Evolutionary conservation across 2,113 vertebrate species (phyloP).

Genomic region (Puffinus mauretanicus): DNA sequence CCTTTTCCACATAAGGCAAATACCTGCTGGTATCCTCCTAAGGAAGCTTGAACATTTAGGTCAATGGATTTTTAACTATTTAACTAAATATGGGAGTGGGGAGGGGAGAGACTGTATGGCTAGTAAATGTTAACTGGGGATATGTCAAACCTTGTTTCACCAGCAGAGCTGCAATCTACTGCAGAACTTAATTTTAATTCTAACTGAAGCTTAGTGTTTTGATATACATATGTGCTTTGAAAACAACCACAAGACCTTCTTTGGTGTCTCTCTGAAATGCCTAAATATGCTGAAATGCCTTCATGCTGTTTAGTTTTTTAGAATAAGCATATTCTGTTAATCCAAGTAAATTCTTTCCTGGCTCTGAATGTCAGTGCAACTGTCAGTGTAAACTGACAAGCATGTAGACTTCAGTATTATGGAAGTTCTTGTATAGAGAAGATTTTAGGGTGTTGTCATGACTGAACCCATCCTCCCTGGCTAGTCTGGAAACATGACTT

Average conservation of each 20-base stretch:
- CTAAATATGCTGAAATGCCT: background rate
- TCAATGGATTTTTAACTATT: background rate
- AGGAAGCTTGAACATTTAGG: background rate
- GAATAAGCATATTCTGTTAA: background rate
- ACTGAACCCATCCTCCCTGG: background rate
- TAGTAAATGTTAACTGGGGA: background rate
- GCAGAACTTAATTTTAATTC: background rate
- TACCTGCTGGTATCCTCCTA: background rate
- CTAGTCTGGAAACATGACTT: background rate
- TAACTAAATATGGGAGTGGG: background rate
- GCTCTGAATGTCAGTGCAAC: background rate
- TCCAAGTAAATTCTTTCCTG: conserved; percentile 7
- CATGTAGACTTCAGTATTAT: background rate
- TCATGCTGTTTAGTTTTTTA: background rate
- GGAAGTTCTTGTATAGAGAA: background rate
- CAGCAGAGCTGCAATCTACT: background rate
- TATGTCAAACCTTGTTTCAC: background rate
- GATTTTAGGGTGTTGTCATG: background rate
- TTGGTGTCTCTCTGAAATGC: background rate
- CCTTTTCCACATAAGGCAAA: background rate
- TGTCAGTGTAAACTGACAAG: background rate
- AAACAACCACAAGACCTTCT: background rate
- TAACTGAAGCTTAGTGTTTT: background rate
- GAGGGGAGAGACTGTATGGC: background rate
- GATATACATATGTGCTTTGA: background rate